phyloP scores from a whole-genome alignment of 2,888 invertebrate genomes.

The Pachycephus smyrnensis region DNA sequence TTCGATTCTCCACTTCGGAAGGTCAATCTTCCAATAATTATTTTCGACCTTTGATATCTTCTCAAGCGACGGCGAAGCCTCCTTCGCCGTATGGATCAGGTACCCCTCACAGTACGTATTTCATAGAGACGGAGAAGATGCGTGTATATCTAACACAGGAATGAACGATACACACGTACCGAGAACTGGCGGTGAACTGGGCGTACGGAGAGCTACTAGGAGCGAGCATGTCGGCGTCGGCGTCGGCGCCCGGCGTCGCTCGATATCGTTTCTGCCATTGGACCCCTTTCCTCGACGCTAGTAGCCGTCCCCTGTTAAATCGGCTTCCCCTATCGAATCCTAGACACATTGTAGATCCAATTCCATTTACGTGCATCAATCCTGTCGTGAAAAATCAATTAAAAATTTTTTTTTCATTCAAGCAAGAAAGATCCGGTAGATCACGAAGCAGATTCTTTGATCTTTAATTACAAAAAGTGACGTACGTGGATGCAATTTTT shows the following conservation, averaged over 20 bases:
- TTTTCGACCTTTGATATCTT: neutral
- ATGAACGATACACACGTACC: conserved; percentile 30
- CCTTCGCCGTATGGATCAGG: neutral
- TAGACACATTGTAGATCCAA: neutral
- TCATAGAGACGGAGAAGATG: neutral
- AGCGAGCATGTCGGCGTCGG: conserved; percentile 31
- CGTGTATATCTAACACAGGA: neutral
- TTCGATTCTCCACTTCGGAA: neutral
- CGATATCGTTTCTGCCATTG: conserved; percentile 44
- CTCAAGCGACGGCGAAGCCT: neutral
- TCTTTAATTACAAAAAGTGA: neutral
- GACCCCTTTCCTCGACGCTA: conserved; percentile 14
- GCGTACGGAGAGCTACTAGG: conserved; percentile 18
- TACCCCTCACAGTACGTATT: neutral
- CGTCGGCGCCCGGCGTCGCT: conserved; percentile 55
- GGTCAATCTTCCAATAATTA: neutral
- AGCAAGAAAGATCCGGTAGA: neutral
- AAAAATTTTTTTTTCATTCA: neutral
- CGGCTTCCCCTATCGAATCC: neutral
- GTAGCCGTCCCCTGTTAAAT: neutral
- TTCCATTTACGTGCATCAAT: neutral
- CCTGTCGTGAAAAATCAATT: neutral
- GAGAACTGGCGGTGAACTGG: conserved; percentile 51
- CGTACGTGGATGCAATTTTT: neutral
- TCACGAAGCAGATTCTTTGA: neutral